These are phyloP conservation scores for Minunthozetes semirufus DNA, from an alignment of 2,888 invertebrate genomes.

Conservation along the genomic window DNA sequence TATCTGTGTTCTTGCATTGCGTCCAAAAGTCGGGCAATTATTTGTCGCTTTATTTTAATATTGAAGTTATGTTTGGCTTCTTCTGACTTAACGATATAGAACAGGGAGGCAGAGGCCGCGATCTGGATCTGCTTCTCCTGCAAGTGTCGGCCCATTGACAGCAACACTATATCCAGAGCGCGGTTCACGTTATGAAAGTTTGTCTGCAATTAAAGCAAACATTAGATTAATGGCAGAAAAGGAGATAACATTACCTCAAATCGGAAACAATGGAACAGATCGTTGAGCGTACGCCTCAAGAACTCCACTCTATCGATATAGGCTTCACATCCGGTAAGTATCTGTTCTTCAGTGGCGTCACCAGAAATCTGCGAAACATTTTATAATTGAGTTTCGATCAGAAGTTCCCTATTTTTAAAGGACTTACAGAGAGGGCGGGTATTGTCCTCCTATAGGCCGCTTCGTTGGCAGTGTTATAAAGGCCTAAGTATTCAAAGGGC, in stretches of 20 bases:
- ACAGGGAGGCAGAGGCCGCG: slow-evolving; percentile 65
- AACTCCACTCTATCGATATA: slow-evolving; percentile 79
- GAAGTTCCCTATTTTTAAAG: slow-evolving; percentile 44
- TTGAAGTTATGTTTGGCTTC: slow-evolving; percentile 64
- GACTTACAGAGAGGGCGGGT: slow-evolving; percentile 58
- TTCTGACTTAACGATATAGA: slow-evolving; percentile 85
- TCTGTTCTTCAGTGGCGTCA: slow-evolving; percentile 82
- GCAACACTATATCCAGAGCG: slow-evolving; percentile 71
- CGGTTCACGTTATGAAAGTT: slow-evolving; percentile 47
- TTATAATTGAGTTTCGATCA: slow-evolving; percentile 46
- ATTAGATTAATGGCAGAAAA: too few relatives aligned
- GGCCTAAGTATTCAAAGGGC: slow-evolving; percentile 79
- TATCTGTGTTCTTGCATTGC: slow-evolving; percentile 78
- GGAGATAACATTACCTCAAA: slow-evolving; percentile 62
- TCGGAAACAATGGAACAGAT: slow-evolving; percentile 77
- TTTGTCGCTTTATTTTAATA: slow-evolving; percentile 64
- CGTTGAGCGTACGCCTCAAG: slow-evolving; percentile 75
- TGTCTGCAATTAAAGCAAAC: slow-evolving; percentile 13
- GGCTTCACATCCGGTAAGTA: slow-evolving; percentile 68
- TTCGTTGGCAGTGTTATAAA: slow-evolving; percentile 80
- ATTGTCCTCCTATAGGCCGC: slow-evolving; percentile 85
- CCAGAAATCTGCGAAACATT: too few relatives aligned
- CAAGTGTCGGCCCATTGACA: slow-evolving; percentile 81
- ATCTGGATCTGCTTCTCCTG: slow-evolving; percentile 85
- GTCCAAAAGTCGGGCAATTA: slow-evolving; percentile 72